Percentiles rank a stretch among this genome's conserved stretches.
Evolutionary conservation across 1,140 invertebrate genomes (phyloP).

Genomic region (Formica exsecta): DNA sequence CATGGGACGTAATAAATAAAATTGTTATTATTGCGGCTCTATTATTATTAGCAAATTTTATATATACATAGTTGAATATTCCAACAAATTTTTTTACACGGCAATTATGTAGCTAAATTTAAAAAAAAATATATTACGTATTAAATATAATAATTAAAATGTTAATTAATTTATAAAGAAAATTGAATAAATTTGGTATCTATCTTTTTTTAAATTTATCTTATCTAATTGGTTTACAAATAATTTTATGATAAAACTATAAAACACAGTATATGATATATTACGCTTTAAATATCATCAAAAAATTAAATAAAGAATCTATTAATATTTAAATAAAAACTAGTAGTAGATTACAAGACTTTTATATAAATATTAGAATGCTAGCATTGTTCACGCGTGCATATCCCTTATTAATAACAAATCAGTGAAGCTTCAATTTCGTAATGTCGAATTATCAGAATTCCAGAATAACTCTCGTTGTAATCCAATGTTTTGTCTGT

Average conservation of each 20-base stretch:
- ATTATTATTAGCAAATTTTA: not conserved
- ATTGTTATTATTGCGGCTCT: not conserved
- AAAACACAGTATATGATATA: not conserved
- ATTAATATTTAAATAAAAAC: not conserved
- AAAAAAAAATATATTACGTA: not conserved
- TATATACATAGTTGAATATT: too few species aligned
- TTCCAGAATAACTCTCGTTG: not conserved
- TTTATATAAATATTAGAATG: not conserved
- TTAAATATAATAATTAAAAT: not conserved
- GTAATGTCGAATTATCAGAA: conserved; percentile 8
- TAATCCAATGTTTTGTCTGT: not conserved
- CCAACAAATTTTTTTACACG: not conserved
- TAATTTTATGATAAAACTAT: not conserved
- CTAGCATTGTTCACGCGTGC: too few species aligned
- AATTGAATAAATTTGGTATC: not conserved
- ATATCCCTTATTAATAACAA: not conserved
- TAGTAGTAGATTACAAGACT: not conserved
- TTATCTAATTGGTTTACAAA: not conserved
- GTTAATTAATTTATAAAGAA: not conserved
- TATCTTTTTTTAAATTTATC: not conserved
- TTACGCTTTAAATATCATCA: not conserved
- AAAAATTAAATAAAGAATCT: not conserved
- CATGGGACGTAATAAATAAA: not conserved
- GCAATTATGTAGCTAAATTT: not conserved
- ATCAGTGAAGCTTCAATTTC: not conserved